A percentile compares a stretch with the other conserved stretches of the same genome.
phyloP scores from a whole-genome alignment of 2,797 vertebrate genomes.

The Synanceia verrucosa region DNA sequence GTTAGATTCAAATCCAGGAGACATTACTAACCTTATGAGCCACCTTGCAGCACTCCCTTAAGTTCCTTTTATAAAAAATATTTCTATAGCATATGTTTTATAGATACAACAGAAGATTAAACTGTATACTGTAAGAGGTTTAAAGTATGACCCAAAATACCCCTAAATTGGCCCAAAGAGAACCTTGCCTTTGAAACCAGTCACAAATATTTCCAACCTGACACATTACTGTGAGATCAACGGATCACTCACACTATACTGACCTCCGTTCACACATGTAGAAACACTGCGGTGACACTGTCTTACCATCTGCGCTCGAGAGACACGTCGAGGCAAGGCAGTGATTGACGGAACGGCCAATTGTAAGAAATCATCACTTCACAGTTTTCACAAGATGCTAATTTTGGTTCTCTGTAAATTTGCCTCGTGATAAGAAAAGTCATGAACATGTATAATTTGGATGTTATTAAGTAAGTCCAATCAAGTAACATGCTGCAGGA shows the following conservation, averaged over 20 bases:
- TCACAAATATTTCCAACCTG: background rate
- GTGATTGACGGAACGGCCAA: background rate
- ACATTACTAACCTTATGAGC: too few species aligned
- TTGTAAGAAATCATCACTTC: background rate
- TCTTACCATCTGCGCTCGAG: slow-evolving; percentile 22
- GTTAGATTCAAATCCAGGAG: background rate
- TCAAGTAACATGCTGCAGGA: background rate
- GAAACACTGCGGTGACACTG: background rate
- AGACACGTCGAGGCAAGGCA: background rate
- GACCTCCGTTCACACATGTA: slow-evolving; percentile 26
- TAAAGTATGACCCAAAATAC: slow-evolving; percentile 1
- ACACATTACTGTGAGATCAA: background rate
- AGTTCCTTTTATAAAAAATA: background rate
- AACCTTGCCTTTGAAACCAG: background rate
- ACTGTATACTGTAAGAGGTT: background rate
- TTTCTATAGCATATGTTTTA: background rate
- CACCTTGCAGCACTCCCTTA: too few species aligned
- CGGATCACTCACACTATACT: background rate
- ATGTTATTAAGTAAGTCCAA: background rate
- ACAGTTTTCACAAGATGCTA: background rate
- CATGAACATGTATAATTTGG: too few species aligned
- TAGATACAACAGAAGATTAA: background rate
- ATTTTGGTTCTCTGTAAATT: background rate
- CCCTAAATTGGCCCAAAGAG: background rate
- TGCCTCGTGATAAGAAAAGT: background rate